A percentile compares a stretch with the other conserved stretches of the same genome.
These are phyloP conservation scores for Lepidurus arcticus DNA, from an alignment of 1,140 invertebrate genomes.

Conservation along the genomic window DNA sequence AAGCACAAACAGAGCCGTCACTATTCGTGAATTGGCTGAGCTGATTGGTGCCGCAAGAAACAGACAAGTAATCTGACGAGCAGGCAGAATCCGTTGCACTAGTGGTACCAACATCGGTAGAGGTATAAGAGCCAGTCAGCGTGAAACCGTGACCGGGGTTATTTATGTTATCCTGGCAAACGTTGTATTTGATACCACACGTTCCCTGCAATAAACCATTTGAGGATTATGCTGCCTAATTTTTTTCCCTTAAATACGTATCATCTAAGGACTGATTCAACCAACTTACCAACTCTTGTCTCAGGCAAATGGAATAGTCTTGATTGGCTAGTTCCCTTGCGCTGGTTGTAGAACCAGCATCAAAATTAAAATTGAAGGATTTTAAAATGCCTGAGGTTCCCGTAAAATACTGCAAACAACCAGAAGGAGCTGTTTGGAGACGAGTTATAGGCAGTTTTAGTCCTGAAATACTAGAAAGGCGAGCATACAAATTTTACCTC, in stretches of 20 bases:
- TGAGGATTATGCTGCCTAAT: neutral
- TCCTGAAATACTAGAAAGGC: neutral
- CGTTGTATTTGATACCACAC: conserved; percentile 32
- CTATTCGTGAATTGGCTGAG: conserved; percentile 45
- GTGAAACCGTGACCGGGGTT: conserved; percentile 30
- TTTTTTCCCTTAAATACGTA: neutral
- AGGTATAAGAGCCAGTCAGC: conserved; percentile 29
- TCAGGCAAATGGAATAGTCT: conserved; percentile 39
- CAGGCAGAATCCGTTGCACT: conserved; percentile 44
- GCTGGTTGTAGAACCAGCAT: conserved; percentile 33
- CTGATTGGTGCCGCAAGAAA: conserved; percentile 66
- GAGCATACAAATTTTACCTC: conserved; percentile 29
- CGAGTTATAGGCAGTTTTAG: neutral
- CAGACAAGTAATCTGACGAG: conserved; percentile 66
- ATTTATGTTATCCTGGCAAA: conserved; percentile 32
- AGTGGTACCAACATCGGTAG: neutral
- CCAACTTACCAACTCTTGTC: conserved; percentile 35
- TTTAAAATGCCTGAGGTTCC: conserved; percentile 40
- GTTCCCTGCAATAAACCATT: neutral
- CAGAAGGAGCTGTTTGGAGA: conserved; percentile 31
- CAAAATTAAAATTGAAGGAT: conserved; percentile 40
- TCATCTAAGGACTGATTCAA: neutral
- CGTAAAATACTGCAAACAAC: conserved; percentile 40
- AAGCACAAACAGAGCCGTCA: conserved; percentile 52
- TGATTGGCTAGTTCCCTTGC: conserved; percentile 40